A percentile compares a stretch with the other conserved stretches of the same genome.
phyloP scores from a whole-genome alignment of 2,797 vertebrate species.

The Mormyrops boulengeri region DNA sequence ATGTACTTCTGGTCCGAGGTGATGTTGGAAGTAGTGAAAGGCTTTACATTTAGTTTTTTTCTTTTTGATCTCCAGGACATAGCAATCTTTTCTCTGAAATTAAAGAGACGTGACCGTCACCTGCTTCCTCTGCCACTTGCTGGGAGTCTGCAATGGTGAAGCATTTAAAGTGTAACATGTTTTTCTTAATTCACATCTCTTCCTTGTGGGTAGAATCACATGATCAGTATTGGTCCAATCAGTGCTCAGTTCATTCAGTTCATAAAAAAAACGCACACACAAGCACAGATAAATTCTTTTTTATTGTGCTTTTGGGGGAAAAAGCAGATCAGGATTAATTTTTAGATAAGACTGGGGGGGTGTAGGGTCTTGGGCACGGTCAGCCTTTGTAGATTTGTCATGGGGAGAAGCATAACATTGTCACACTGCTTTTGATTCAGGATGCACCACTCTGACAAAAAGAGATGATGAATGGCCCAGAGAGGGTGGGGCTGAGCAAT shows the following conservation, averaged over 20 bases:
- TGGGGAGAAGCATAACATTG: slow-evolving; percentile 41
- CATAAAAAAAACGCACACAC: not conserved
- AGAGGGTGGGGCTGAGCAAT: slow-evolving; percentile 12
- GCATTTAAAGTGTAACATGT: not conserved
- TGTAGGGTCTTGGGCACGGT: not conserved
- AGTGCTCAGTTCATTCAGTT: not conserved
- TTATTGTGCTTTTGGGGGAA: not conserved
- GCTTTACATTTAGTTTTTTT: not conserved
- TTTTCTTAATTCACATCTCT: not conserved
- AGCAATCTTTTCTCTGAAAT: not conserved
- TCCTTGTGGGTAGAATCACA: not conserved
- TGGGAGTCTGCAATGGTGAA: not conserved
- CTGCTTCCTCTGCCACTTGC: not conserved
- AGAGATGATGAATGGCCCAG: slow-evolving; percentile 44
- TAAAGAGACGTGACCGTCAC: not conserved
- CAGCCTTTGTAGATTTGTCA: not conserved
- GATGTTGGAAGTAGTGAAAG: not conserved
- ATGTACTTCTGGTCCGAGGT: not conserved
- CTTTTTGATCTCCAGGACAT: slow-evolving; percentile 11
- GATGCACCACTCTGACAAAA: slow-evolving; percentile 48
- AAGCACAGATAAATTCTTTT: not conserved
- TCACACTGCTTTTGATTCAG: slow-evolving; percentile 35
- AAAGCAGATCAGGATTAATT: not conserved
- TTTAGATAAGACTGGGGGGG: not conserved
- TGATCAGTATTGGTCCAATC: slow-evolving; percentile 33